phyloP scores from a whole-genome alignment of 1,140 invertebrate species.

The Oryctes rhinoceros region DNA sequence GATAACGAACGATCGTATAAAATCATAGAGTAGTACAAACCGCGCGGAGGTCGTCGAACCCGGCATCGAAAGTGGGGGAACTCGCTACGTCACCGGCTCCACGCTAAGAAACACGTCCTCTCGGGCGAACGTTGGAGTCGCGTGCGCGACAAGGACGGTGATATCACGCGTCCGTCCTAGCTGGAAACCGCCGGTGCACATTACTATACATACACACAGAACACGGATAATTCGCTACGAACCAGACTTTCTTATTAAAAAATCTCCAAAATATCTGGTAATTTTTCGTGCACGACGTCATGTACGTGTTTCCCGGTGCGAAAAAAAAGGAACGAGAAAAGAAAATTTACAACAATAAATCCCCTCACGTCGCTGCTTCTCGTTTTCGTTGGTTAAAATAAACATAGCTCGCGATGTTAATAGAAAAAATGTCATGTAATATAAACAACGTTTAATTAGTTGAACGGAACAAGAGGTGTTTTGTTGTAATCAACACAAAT shows the following conservation, averaged over 20 bases:
- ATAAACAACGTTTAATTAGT: background rate
- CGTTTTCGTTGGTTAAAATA: background rate
- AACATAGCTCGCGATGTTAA: conserved; percentile 7
- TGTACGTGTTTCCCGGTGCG: conserved; percentile 17
- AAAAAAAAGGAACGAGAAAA: background rate
- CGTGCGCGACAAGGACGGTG: conserved; percentile 38
- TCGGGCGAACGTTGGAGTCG: background rate
- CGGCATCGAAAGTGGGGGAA: conserved; percentile 40
- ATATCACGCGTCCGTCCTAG: conserved; percentile 15
- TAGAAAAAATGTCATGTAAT: background rate
- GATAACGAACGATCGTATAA: conserved; percentile 45
- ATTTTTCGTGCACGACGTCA: conserved; percentile 44
- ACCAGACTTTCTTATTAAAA: conserved; percentile 56
- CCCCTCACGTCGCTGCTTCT: background rate
- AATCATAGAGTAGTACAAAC: conserved; percentile 42
- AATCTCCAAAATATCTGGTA: conserved; percentile 56
- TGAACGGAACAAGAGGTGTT: background rate
- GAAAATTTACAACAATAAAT: conserved; percentile 1
- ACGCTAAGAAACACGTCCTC: conserved; percentile 49
- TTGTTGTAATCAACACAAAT: background rate
- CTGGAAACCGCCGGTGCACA: conserved; percentile 39
- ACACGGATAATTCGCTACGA: conserved; percentile 58
- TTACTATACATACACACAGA: conserved; percentile 57
- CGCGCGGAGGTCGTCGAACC: conserved; percentile 45
- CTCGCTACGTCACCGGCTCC: conserved; percentile 54